phyloP scores from a whole-genome alignment of 2,888 invertebrate genomes.

The Melieria crassipennis region DNA sequence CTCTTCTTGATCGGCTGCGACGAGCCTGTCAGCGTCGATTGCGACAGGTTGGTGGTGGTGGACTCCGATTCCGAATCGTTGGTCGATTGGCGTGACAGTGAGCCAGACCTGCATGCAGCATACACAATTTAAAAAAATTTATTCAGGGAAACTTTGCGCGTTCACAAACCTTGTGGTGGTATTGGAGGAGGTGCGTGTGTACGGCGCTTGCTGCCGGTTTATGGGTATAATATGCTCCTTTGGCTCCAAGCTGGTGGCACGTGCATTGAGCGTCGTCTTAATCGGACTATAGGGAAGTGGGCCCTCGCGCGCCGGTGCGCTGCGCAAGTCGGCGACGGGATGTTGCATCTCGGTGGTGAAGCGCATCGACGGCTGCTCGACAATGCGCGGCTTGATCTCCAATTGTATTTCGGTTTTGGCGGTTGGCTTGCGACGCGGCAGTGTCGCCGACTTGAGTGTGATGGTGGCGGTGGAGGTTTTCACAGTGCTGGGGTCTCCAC shows the following conservation, averaged over 20 bases:
- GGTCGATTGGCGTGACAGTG: constrained; percentile 71
- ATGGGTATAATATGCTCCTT: constrained; percentile 78
- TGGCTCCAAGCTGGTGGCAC: constrained; percentile 71
- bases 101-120: constrained; percentile 54
- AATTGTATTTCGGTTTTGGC: constrained; percentile 74
- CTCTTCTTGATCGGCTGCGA: constrained; percentile 85
- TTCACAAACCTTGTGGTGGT: constrained; percentile 57
- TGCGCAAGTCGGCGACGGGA: constrained; percentile 66
- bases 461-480: constrained; percentile 75
- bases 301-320: constrained; percentile 64
- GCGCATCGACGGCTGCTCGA: constrained; percentile 65
- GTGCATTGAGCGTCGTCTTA: constrained; percentile 60
- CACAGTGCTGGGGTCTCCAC: constrained; percentile 51
- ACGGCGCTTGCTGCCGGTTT: constrained; percentile 66
- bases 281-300: constrained; percentile 63
- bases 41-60: constrained; percentile 66
- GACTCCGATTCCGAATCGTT: constrained; percentile 78
- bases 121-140: constrained; percentile 7
- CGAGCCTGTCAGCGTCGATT: constrained; percentile 69
- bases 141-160: not conserved
- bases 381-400: constrained; percentile 67
- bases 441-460: constrained; percentile 74
- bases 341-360: constrained; percentile 73
- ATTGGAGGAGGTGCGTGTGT: constrained; percentile 61
- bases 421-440: constrained; percentile 73